Evolutionary conservation across 2,888 invertebrate species (phyloP).

Genomic region (Pollenia angustigena): DNA sequence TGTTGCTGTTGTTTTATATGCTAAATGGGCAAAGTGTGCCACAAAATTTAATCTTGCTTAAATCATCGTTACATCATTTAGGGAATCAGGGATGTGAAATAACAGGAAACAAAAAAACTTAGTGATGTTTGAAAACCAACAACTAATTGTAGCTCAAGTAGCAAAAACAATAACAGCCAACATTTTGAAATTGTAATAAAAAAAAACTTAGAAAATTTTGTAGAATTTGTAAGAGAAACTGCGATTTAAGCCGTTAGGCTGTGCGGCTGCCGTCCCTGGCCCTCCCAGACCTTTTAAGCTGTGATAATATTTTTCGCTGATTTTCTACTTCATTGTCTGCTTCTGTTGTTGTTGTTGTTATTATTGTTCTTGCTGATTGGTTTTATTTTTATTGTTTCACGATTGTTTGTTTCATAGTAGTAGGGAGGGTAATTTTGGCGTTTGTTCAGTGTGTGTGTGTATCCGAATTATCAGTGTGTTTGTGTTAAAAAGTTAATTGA

Average conservation of each 20-base stretch:
- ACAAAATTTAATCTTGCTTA: constrained; percentile 69
- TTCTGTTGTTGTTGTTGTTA: not conserved
- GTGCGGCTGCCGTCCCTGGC: constrained; percentile 5
- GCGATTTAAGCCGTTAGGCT: constrained; percentile 58
- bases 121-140: constrained; percentile 52
- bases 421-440: constrained; percentile 32
- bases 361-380: not conserved
- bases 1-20: constrained; percentile 2
- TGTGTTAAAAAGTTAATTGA: constrained; percentile 68
- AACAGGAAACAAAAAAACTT: constrained; percentile 37
- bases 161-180: constrained; percentile 31
- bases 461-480: not conserved
- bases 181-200: not conserved
- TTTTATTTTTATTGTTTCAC: constrained; percentile 47
- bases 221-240: constrained; percentile 43
- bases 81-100: constrained; percentile 59
- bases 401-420: constrained; percentile 25
- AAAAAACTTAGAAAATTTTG: constrained; percentile 25
- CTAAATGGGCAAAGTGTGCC: constrained; percentile 70
- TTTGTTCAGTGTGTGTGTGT: constrained; percentile 1
- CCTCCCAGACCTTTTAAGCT: constrained; percentile 45
- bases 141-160: constrained; percentile 44
- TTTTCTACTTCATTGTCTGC: constrained; percentile 56
- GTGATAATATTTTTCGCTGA: constrained; percentile 65
- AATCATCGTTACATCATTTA: constrained; percentile 70